Base-by-base conservation (phyloP, 2,113 vertebrate genomes). In the Pyrgilauda ruficollis region DNA sequence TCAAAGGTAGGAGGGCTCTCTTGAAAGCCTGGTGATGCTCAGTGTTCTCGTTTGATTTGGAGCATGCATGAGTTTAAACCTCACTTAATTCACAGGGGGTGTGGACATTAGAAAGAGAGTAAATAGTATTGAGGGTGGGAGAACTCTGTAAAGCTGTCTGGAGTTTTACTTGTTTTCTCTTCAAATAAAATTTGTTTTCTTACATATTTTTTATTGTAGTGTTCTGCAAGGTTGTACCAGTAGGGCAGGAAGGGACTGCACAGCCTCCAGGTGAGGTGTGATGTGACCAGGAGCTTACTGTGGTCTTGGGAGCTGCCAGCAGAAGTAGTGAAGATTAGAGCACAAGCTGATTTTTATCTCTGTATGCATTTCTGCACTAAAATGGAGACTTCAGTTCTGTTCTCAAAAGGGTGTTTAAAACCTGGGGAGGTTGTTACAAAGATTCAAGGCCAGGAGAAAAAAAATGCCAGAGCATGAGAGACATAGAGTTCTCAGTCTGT, bases 401-500 rank as follows among this genome's bases (percentile, higher is more conserved):
- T 92, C 84, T 87, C 62, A 37, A 47, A 91, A 78, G 56, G 14
- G 8, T 0, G 0, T 88, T 94, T 74, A 75, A 94, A 94, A 87
- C 27, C 37, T 74, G 47, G 23, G 28, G 47, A 90, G 27, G 47
- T 84, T 44, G 37, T 70, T 74, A 47, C 20, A 90, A 87, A 78
- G 52, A 61, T 67, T 87, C 30, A 92, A 84, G 84, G 39, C 56
- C 52, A 47, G 52, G 59, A 69, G 61, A 19, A 88, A 80, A 84
- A 89, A 83, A 83, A 66, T 6, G 27, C 55, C 63, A 50, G 64
- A 49, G 50, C 30, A n/a, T 84, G 59, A 92, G 79, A 84, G 95
- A 44, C 46, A 49, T 15, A 46, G 86, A 90, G 73, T 87, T 64
- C 56, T 96, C 39, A 18, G 43, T 77, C 72, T 87, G 68, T 90